phyloP scores from a whole-genome alignment of 2,797 vertebrate species.

The Emys orbicularis region DNA sequence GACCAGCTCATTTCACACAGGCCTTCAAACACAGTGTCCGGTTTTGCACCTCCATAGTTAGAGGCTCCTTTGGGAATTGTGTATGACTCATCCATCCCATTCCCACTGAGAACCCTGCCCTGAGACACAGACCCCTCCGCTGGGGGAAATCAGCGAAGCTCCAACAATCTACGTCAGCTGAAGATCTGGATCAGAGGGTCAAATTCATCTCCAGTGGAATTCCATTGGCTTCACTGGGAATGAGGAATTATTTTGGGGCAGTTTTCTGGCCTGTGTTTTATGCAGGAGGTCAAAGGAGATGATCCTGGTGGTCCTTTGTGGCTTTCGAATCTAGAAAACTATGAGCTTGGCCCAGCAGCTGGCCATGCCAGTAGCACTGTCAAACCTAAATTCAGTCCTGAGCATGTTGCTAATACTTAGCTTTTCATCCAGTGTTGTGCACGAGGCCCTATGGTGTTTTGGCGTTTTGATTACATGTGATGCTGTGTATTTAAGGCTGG shows the following conservation, averaged over 20 bases:
- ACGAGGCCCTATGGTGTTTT: conserved; percentile 13
- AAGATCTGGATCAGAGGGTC: neutral
- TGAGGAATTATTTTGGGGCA: neutral
- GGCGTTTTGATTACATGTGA: conserved; percentile 34
- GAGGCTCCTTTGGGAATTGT: neutral
- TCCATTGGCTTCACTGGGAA: neutral
- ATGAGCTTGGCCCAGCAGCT: neutral
- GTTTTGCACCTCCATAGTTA: neutral
- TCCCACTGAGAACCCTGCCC: neutral
- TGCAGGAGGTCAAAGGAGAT: neutral
- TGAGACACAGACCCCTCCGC: neutral
- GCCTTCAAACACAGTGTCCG: neutral
- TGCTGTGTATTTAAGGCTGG: conserved; percentile 58
- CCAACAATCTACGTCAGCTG: neutral
- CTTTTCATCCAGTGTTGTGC: neutral
- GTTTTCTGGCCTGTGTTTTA: neutral
- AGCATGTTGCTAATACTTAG: neutral
- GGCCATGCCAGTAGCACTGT: neutral
- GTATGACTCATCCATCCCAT: neutral
- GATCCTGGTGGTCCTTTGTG: neutral
- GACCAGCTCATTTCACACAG: neutral
- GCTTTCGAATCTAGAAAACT: neutral
- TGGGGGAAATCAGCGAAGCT: neutral
- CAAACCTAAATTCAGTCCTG: neutral
- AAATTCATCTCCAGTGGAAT: neutral